Base-by-base conservation (phyloP, 1,140 invertebrate genomes). In the Cephus cinctus region DNA sequence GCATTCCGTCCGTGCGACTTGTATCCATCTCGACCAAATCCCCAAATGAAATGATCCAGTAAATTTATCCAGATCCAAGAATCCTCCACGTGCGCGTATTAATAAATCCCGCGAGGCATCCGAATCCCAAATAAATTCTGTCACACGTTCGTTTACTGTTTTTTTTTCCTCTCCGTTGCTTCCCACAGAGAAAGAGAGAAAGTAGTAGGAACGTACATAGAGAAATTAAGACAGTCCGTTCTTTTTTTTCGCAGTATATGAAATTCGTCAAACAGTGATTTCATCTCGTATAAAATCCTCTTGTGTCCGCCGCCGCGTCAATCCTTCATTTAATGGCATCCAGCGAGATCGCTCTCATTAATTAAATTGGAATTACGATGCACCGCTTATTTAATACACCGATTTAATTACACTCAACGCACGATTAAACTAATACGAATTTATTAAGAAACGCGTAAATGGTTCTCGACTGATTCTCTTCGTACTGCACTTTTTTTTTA, bases 61-160 rank as follows among this genome's bases (percentile, higher is more conserved):
- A 8, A 36, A 36, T 36, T 36, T 36, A 36, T 36, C 34, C 34
- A 36, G 34, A 36, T 36, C 34, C 8, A 8, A 36, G 34, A 36
- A 36, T 36, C 35, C 20, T 38, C 40, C 41, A 21, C 16, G 40
- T 48, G 18, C 23, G 8, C 34, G 39, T 18, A 40, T 40, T 18
- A 51, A 40, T 15, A 43, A 45, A 40, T 45, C 43, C 49, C 49
- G 48, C 42, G 48, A 32, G 42, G 43, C 15, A 45, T 40, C 49
- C 45, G 39, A 40, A 45, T 51, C 23, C 36, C 49, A 31, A 39
- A 21, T 27, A 50, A 44, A 19, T 47, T 25, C 44, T 9, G 21
- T 22, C 22, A 42, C 40, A 27, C 22, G 40, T 11, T 27, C 40
- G 40, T 42, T 27, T 27, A 42, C 19, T 14, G 22, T n/a, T 22